Base-by-base conservation (phyloP, 2,113 vertebrate species). In the Apodemus sylvaticus region DNA sequence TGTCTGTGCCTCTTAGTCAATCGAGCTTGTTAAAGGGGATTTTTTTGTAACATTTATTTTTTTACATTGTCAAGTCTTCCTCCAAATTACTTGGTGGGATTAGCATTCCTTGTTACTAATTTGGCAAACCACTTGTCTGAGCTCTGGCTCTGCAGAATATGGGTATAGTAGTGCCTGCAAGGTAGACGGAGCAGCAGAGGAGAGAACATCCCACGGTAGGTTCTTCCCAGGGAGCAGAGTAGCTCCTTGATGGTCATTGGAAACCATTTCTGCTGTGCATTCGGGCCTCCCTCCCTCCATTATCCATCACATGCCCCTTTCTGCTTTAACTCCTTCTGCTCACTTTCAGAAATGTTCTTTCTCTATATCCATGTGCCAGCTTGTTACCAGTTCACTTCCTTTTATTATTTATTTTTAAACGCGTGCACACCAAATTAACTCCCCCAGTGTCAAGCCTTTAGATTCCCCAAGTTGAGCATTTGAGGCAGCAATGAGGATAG, bases 1-100 rank as follows among this genome's bases (percentile, higher is more conserved):
- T 73, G 81, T 77, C 60, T 86, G 89, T 89, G 51, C 42, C 70
- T 86, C 31, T 94, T 85, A 74, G n/a, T 83, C 55, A 95, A 94
- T 51, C 42, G 78, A 71, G 62, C 68, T 90, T 95, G 7, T 68
- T 91, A 83, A 45, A 87, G 36, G n/a, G 22, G 48, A 11, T 89
- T 94, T 70, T 76, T n/a, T 48, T 48, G 77, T 16, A 87, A 48
- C 9, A 0, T 76, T 16, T 68, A 0, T 76, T 16, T 68, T 95
- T 90, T 24, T 66, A 36, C 34, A 55, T 58, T 55, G n/a, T 39
- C 9, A 48, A 24, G 39, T 20, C 70, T 74, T 70, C 17, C 53
- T 86, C 19, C 22, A 64, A 66, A 42, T 62, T 48, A 26, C 22
- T 87, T 58, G 70, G 34, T 85, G n/a, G 45, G 66, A 78, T 94